Conservation (phyloP, 2,113 vertebrate species). For the Spea multiplicata region DNA sequence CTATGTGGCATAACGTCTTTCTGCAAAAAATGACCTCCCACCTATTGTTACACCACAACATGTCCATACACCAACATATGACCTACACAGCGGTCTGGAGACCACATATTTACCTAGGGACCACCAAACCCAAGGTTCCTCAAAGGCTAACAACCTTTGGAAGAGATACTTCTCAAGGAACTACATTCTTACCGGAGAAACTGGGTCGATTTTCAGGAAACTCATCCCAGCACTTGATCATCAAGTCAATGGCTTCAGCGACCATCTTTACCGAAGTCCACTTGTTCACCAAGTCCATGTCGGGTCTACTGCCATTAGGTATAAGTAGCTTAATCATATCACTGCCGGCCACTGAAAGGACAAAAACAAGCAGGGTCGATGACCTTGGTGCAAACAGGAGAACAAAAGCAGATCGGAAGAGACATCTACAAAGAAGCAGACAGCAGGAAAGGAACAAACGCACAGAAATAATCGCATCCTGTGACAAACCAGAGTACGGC, state of each 20-base stretch:
- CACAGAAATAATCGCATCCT: not conserved
- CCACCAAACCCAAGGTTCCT: no score
- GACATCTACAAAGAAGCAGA: not conserved
- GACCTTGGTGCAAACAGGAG: no score
- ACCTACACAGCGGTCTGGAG: no score
- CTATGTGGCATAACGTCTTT: no score
- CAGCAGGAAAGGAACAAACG: not conserved
- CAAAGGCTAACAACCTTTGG: no score
- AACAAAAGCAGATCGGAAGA: no score
- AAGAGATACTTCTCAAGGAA: not conserved
- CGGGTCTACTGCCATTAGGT: not conserved
- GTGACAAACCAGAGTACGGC: conserved; percentile 13
- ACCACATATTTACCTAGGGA: no score
- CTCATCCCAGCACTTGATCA: conserved; percentile 17
- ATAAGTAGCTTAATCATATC: not conserved
- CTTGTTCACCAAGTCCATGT: not conserved
- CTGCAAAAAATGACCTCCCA: no score
- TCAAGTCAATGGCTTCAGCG: conserved; percentile 19
- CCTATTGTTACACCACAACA: no score
- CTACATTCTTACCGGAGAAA: conserved; percentile 8
- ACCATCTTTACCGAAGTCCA: conserved; percentile 20
- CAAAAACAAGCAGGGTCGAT: not conserved
- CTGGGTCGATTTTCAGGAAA: conserved; percentile 3
- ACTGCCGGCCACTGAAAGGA: not conserved
- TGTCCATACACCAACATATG: no score